phyloP scores from a whole-genome alignment of 2,113 vertebrate genomes.

The Ammodytes marinus region DNA sequence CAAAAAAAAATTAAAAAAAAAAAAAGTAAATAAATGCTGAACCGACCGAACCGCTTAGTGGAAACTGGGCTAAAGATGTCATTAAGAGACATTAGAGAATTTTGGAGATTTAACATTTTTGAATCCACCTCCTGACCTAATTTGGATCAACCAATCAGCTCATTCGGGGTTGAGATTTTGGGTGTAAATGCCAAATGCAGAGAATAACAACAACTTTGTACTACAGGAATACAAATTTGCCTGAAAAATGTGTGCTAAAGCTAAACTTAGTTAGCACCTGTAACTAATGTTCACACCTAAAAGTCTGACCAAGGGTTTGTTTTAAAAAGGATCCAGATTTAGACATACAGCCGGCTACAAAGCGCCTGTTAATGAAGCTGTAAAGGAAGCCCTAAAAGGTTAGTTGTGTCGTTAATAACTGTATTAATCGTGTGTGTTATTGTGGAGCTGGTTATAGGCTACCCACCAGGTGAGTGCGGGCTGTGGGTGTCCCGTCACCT shows the following conservation, averaged over 20 bases:
- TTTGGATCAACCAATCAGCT: not conserved
- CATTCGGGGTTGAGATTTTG: not conserved
- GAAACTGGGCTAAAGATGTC: no score
- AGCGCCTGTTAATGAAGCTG: slow-evolving; percentile 7
- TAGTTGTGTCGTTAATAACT: not conserved
- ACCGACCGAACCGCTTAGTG: no score
- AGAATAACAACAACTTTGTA: not conserved
- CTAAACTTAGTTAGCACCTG: not conserved
- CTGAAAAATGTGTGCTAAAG: not conserved
- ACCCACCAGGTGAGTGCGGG: slow-evolving; percentile 97
- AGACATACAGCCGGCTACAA: not conserved
- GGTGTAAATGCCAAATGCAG: not conserved
- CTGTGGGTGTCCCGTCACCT: slow-evolving; percentile 93
- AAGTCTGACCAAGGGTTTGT: no score
- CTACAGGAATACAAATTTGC: not conserved
- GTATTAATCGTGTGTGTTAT: slow-evolving; percentile 69
- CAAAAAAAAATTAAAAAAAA: no score
- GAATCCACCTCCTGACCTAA: not conserved
- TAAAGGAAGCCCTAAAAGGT: not conserved
- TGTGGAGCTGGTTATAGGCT: slow-evolving; percentile 89
- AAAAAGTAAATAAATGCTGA: no score
- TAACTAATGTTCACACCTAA: not conserved
- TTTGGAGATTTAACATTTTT: not conserved
- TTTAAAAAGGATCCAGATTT: not conserved
- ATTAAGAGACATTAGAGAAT: no score